Conservation (phyloP, 2,113 vertebrate genomes). For the Cynoglossus semilaevis region DNA sequence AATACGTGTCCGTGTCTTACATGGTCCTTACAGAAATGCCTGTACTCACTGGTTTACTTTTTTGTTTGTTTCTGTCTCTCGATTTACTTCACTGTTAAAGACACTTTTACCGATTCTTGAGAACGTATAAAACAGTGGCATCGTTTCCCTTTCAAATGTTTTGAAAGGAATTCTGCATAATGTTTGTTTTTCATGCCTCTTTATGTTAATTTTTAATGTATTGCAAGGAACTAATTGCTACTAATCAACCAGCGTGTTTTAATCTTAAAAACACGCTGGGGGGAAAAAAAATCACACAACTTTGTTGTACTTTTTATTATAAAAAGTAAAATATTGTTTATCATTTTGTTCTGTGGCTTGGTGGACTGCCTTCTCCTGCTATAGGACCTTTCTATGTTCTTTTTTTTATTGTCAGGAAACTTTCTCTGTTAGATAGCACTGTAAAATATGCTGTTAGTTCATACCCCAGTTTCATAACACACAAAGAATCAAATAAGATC, state of each 20-base stretch:
- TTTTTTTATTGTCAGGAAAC: too few relatives aligned
- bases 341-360: slow-evolving; percentile 55
- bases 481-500: too few relatives aligned
- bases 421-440: too few relatives aligned
- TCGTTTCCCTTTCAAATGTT: slow-evolving; percentile 76
- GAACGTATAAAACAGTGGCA: slow-evolving; percentile 48
- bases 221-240: slow-evolving; percentile 71
- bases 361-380: slow-evolving; percentile 37
- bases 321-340: slow-evolving; percentile 62
- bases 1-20: too few relatives aligned
- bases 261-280: slow-evolving; percentile 71
- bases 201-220: too few relatives aligned
- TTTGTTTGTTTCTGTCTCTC: too few relatives aligned
- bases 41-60: too few relatives aligned
- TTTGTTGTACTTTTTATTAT: slow-evolving; percentile 70
- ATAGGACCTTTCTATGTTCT: slow-evolving; percentile 68
- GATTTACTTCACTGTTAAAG: neutral
- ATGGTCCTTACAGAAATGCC: too few relatives aligned
- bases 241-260: slow-evolving; percentile 61
- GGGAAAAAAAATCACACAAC: slow-evolving; percentile 62
- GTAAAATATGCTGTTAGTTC: too few relatives aligned
- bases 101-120: too few relatives aligned
- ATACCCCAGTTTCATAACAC: too few relatives aligned
- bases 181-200: too few relatives aligned
- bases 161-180: slow-evolving; percentile 71